phyloP scores from a whole-genome alignment of 2,888 invertebrate species.

The Heliconius charithonia region DNA sequence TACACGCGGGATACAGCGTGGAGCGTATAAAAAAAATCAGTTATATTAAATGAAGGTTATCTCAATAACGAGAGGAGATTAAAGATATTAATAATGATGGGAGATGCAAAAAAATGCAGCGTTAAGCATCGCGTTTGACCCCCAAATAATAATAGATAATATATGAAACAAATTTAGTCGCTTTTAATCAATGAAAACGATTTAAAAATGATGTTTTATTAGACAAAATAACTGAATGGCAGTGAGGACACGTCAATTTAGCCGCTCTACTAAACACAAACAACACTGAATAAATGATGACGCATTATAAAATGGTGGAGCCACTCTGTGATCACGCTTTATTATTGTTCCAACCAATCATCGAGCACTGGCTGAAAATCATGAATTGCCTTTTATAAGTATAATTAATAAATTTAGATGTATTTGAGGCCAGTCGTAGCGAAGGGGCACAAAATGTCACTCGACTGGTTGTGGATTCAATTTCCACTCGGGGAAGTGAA shows the following conservation, averaged over 20 bases:
- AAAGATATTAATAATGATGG: not conserved
- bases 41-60: not conserved
- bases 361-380: not conserved
- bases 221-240: constrained; percentile 24
- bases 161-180: not conserved
- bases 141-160: not conserved
- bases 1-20: not conserved
- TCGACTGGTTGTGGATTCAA: too few relatives aligned
- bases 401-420: too few relatives aligned
- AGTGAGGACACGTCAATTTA: constrained; percentile 24
- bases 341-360: constrained; percentile 19
- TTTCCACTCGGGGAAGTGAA: too few relatives aligned
- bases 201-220: constrained; percentile 7
- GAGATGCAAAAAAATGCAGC: not conserved
- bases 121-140: not conserved
- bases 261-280: constrained; percentile 23
- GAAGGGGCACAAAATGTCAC: too few relatives aligned
- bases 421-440: too few relatives aligned
- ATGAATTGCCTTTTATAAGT: not conserved
- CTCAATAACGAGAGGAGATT: not conserved
- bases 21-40: not conserved
- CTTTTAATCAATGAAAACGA: not conserved
- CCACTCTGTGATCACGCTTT: constrained; percentile 10
- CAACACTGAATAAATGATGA: constrained; percentile 25
- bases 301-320: constrained; percentile 24